These are phyloP conservation scores for Dasyornis broadbenti DNA, from an alignment of 2,113 vertebrate species.

Conservation along the genomic window DNA sequence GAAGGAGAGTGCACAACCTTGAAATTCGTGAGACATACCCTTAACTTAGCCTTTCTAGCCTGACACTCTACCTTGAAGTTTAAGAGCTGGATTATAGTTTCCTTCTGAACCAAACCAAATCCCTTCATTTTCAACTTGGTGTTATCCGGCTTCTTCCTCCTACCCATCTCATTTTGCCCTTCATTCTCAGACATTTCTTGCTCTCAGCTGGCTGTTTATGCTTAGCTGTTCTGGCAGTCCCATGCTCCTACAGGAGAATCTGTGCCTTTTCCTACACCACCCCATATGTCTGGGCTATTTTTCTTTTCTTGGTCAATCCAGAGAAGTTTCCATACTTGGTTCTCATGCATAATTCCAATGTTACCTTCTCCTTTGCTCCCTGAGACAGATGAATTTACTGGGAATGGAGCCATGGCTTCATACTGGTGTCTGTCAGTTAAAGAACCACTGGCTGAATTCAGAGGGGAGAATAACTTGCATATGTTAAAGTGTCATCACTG, in stretches of 20 bases:
- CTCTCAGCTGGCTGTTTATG: not conserved
- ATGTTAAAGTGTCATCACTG: not conserved
- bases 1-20: not conserved
- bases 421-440: not conserved
- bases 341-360: not conserved
- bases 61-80: not conserved
- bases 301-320: conserved; percentile 25
- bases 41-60: not conserved
- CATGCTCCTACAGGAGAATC: not conserved
- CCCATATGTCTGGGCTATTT: not conserved
- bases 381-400: not conserved
- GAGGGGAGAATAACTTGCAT: not conserved
- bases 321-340: not conserved
- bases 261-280: not conserved
- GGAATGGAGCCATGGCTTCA: not conserved
- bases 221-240: not conserved
- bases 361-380: conserved; percentile 9
- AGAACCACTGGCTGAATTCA: not conserved
- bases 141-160: not conserved
- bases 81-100: not conserved
- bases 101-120: not conserved
- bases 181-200: not conserved
- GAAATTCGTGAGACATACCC: not conserved
- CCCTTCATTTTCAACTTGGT: not conserved
- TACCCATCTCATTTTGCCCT: not conserved